A percentile compares a stretch with the other conserved stretches of the same genome.
Conservation (phyloP, 2,888 invertebrate genomes). For the Plebejus melissa region DNA sequence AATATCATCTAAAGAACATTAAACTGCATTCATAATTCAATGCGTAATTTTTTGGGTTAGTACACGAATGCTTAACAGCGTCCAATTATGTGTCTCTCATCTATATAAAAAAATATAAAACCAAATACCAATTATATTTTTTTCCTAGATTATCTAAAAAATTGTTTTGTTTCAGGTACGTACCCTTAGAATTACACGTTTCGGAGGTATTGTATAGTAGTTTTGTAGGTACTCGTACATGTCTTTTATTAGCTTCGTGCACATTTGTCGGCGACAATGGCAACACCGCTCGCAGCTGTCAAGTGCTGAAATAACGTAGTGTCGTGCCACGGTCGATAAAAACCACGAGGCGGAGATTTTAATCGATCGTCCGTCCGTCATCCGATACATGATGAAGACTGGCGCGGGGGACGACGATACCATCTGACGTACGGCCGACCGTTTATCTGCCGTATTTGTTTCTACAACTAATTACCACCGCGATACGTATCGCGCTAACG, state of each 20-base stretch:
- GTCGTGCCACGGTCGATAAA: constrained; percentile 18
- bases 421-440: constrained; percentile 52
- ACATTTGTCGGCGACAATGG: background rate
- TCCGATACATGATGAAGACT: constrained; percentile 38
- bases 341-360: constrained; percentile 31
- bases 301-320: constrained; percentile 19
- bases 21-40: too few species aligned
- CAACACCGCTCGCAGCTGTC: constrained; percentile 16
- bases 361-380: constrained; percentile 36
- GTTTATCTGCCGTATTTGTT: constrained; percentile 53
- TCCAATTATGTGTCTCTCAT: too few species aligned
- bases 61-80: too few species aligned
- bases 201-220: background rate
- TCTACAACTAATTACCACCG: constrained; percentile 36
- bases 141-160: background rate
- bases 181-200: background rate
- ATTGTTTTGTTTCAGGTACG: constrained; percentile 4
- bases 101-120: too few species aligned
- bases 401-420: constrained; percentile 35
- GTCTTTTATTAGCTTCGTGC: background rate
- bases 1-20: too few species aligned
- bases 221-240: background rate
- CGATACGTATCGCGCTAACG: constrained; percentile 25
- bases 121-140: background rate
- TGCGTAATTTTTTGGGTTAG: too few species aligned